Evolutionary conservation across 2,888 invertebrate species (phyloP).

Genomic region (Odontothrips loti): DNA sequence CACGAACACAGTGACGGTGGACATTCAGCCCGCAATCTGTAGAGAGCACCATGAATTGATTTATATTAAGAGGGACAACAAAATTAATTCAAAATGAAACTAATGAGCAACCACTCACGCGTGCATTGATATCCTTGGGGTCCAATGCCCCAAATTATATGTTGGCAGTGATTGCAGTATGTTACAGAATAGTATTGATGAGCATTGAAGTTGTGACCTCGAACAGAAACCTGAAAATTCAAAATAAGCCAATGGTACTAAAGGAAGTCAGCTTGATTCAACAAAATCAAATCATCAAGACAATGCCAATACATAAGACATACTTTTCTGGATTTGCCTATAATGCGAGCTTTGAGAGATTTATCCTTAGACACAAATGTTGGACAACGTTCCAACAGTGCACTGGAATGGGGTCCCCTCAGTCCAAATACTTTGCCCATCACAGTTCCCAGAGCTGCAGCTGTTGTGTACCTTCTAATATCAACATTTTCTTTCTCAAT

Average conservation of each 20-base stretch:
- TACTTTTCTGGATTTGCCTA: slow-evolving; percentile 65
- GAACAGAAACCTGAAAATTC: slow-evolving; percentile 68
- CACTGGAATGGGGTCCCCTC: slow-evolving; percentile 55
- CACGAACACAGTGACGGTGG: slow-evolving; percentile 75
- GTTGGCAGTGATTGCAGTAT: slow-evolving; percentile 89
- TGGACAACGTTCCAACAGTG: slow-evolving; percentile 67
- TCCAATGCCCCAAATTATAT: slow-evolving; percentile 90
- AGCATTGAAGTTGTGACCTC: slow-evolving; percentile 86
- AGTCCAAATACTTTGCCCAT: slow-evolving; percentile 71
- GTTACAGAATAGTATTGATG: slow-evolving; percentile 86
- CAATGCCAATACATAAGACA: slow-evolving; percentile 33
- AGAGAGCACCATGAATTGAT: slow-evolving; percentile 39
- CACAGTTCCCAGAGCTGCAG: slow-evolving; percentile 75
- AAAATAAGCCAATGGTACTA: no score
- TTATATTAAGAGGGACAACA: no score
- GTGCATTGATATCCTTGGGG: slow-evolving; percentile 95
- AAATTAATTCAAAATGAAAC: no score
- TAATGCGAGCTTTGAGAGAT: slow-evolving; percentile 62
- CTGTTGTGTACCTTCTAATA: slow-evolving; percentile 61
- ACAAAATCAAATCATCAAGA: neutral
- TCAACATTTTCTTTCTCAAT: slow-evolving; percentile 60
- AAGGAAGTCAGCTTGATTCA: no score
- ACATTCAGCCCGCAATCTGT: slow-evolving; percentile 85
- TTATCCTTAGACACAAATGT: slow-evolving; percentile 84
- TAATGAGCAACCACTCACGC: slow-evolving; percentile 58